Percentiles rank a stretch among this genome's conserved stretches.
phyloP scores from a whole-genome alignment of 2,113 vertebrate genomes.

The Arvicanthis niloticus region DNA sequence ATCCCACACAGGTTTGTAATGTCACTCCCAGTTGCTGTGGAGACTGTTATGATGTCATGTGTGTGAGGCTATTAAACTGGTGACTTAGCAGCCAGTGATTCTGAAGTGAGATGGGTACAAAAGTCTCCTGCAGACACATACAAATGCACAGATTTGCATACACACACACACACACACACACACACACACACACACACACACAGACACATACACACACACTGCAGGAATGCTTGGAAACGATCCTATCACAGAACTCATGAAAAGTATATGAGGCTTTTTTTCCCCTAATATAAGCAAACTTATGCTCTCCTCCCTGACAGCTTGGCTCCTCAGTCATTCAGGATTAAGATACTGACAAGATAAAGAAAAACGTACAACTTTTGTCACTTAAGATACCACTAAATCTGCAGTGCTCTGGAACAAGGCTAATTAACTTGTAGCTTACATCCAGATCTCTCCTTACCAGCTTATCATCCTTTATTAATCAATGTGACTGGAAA shows the following conservation, averaged over 20 bases:
- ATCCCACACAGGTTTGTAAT: constrained; percentile 74
- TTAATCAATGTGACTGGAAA: constrained; percentile 50
- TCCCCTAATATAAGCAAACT: constrained; percentile 36
- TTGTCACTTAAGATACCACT: not conserved
- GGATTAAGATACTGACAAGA: constrained; percentile 25
- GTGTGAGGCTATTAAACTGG: not conserved
- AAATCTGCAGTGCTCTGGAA: not conserved
- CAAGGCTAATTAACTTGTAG: constrained; percentile 21
- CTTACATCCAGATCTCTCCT: not conserved
- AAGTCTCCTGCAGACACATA: not conserved
- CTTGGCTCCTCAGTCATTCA: constrained; percentile 1
- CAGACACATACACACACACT: no score
- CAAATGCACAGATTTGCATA: fast-evolving
- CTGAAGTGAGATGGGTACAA: not conserved
- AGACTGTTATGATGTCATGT: constrained; percentile 70
- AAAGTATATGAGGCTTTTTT: not conserved
- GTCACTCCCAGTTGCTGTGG: constrained; percentile 69
- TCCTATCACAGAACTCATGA: constrained; percentile 26
- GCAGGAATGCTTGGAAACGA: not conserved
- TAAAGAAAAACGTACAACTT: constrained; percentile 1
- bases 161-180: fast-evolving
- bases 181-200: no score
- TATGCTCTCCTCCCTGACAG: not conserved
- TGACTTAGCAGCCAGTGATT: constrained; percentile 59
- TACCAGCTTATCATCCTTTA: constrained; percentile 42